Percentiles rank a stretch among this genome's conserved stretches.
Conservation (phyloP, 2,888 invertebrate genomes). For the Neoascia interrupta region DNA sequence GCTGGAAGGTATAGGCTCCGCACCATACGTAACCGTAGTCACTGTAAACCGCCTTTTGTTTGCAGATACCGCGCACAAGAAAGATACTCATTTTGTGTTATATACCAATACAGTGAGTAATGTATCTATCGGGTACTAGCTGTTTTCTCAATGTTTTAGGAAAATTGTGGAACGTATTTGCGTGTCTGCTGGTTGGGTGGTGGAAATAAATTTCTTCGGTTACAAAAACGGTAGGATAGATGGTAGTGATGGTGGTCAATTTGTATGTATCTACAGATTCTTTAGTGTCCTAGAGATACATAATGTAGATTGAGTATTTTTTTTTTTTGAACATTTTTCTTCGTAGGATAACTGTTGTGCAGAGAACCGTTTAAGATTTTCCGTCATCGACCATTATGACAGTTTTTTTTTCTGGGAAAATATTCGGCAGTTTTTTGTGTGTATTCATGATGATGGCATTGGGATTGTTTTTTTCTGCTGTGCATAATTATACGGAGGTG, state of each 20-base stretch:
- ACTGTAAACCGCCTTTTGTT: conserved; percentile 5
- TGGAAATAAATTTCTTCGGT: no score
- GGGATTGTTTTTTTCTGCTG: conserved; percentile 19
- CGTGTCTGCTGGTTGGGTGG: no score
- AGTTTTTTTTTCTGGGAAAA: conserved; percentile 60
- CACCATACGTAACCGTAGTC: not conserved
- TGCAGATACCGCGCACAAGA: conserved; percentile 56
- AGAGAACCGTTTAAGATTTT: conserved; percentile 48
- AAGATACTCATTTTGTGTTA: not conserved
- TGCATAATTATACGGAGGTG: conserved; percentile 42
- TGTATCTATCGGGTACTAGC: not conserved
- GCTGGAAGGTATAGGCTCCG: conserved; percentile 17
- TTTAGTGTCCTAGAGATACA: no score
- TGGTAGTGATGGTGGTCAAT: no score
- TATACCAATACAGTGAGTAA: not conserved
- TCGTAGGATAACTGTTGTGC: no score
- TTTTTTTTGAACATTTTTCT: no score
- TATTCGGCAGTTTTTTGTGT: conserved; percentile 49
- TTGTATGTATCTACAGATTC: no score
- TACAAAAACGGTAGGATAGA: no score
- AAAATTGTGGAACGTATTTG: conserved; percentile 34
- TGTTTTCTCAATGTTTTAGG: conserved; percentile 31
- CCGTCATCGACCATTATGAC: conserved; percentile 63
- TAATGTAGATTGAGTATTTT: no score
- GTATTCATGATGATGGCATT: conserved; percentile 10